Conservation (phyloP, 2,797 vertebrate species). For the Acanthornis magna region DNA sequence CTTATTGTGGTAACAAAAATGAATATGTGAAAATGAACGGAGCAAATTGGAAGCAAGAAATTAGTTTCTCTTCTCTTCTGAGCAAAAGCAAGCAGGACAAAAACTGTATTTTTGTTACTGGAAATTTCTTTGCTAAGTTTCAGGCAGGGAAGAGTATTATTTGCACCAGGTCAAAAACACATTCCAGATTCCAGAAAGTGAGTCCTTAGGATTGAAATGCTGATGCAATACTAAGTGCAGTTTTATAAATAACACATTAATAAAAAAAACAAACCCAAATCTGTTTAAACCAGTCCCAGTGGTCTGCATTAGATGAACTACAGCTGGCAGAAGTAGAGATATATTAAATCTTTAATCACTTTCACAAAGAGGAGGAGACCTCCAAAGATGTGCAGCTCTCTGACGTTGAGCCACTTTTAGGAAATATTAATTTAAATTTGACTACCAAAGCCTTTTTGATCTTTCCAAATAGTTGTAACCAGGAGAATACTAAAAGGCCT, state of each 20-base stretch:
- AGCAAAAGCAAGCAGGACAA: neutral
- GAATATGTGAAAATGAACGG: neutral
- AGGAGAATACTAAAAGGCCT: neutral
- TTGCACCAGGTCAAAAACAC: neutral
- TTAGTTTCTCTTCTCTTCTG: neutral
- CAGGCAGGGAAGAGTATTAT: neutral
- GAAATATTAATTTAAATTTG: neutral
- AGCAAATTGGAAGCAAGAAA: neutral
- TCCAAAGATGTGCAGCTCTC: neutral
- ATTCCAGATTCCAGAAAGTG: neutral
- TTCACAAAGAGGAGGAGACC: neutral
- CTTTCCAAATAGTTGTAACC: neutral
- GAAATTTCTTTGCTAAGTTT: neutral
- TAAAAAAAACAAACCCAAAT: neutral
- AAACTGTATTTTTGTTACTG: neutral
- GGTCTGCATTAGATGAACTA: neutral
- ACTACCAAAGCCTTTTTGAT: neutral
- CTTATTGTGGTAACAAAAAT: neutral
- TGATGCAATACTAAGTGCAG: neutral
- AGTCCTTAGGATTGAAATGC: neutral
- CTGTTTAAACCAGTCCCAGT: neutral
- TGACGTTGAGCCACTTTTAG: neutral
- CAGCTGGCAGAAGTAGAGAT: neutral
- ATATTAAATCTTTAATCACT: conserved; percentile 4
- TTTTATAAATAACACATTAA: neutral